A percentile compares a stretch with the other conserved stretches of the same genome.
Evolutionary conservation across 1,140 invertebrate genomes (phyloP).

Genomic region (Calliphora vicina): DNA sequence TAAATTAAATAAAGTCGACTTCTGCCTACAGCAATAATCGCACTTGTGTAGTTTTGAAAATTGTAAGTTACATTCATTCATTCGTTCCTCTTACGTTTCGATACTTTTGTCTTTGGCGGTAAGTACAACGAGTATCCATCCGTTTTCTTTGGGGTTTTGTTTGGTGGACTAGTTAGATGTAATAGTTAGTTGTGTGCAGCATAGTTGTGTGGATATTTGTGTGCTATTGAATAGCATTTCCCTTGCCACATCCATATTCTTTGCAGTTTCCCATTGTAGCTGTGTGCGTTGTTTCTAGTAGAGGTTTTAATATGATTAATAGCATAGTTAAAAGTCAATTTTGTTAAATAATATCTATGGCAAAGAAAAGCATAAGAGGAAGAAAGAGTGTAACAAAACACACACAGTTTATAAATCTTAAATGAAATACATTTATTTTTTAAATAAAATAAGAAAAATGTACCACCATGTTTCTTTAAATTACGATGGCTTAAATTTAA

Average conservation of each 20-base stretch:
- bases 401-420: background rate
- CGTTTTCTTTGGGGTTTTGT: background rate
- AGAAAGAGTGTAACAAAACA: background rate
- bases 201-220: background rate
- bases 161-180: background rate
- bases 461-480: too few species aligned
- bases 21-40: background rate
- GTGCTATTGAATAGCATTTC: background rate
- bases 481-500: too few species aligned
- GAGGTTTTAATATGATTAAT: conserved; percentile 10
- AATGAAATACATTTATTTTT: background rate
- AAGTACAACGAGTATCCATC: background rate
- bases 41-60: background rate
- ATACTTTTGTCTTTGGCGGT: conserved; percentile 11
- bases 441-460: too few species aligned
- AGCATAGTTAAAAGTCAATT: conserved; percentile 8
- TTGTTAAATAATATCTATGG: background rate
- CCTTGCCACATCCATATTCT: background rate
- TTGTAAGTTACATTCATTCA: background rate
- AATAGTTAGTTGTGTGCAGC: background rate
- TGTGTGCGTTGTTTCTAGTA: background rate
- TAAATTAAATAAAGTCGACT: background rate
- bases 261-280: background rate
- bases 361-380: background rate
- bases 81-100: background rate